Percentiles rank a stretch among this genome's conserved stretches.
Evolutionary conservation across 2,797 vertebrate species (phyloP).

Genomic region (Ambastaia sidthimunki): DNA sequence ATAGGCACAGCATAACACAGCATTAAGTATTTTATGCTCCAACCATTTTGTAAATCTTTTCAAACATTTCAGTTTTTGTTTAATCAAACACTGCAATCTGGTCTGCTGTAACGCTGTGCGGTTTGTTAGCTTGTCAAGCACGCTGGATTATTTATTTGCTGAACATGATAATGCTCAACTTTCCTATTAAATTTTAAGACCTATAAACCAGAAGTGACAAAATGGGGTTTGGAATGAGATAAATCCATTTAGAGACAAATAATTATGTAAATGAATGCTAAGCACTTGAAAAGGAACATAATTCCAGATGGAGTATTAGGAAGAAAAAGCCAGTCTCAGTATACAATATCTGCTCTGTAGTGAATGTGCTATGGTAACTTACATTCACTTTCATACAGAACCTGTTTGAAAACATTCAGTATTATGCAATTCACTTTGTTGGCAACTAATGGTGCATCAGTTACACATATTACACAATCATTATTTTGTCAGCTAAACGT

Average conservation of each 20-base stretch:
- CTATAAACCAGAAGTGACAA: not conserved
- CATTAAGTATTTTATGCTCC: no score
- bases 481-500: no score
- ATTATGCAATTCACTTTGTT: no score
- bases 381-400: no score
- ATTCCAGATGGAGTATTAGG: not conserved
- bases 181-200: not conserved
- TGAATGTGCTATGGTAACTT: not conserved
- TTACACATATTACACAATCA: not conserved
- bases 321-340: not conserved
- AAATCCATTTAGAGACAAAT: not conserved
- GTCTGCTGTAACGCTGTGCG: not conserved
- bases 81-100: not conserved
- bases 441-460: not conserved
- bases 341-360: not conserved
- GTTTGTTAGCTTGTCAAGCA: not conserved
- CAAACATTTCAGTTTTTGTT: not conserved
- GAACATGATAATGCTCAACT: not conserved
- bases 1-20: no score
- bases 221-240: not conserved
- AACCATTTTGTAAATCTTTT: not conserved
- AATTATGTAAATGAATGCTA: not conserved
- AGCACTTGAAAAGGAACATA: not conserved
- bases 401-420: not conserved
- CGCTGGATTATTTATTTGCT: constrained; percentile 13